A percentile compares a stretch with the other conserved stretches of the same genome.
phyloP scores from a whole-genome alignment of 1,140 invertebrate genomes.

The Nasonia longicornis region DNA sequence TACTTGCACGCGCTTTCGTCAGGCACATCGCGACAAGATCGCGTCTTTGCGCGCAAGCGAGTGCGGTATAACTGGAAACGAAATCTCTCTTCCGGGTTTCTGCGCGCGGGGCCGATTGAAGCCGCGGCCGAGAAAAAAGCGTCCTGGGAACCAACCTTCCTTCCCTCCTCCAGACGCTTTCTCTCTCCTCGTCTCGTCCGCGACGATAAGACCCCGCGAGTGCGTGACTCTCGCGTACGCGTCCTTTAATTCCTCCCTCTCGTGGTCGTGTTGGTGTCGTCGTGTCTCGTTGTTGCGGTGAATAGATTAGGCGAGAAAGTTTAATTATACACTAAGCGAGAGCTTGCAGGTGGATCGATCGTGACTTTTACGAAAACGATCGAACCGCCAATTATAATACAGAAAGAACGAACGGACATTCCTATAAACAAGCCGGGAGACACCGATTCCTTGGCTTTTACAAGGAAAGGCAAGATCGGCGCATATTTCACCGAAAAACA shows the following conservation, averaged over 20 bases:
- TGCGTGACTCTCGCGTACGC: neutral
- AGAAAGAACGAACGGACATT: no score
- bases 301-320: neutral
- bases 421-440: neutral
- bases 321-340: neutral
- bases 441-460: neutral
- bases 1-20: neutral
- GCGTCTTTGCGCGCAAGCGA: neutral
- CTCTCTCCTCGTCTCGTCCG: neutral
- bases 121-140: neutral
- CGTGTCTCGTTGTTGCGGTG: no score
- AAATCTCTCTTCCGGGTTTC: constrained; percentile 53
- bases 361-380: no score
- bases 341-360: no score
- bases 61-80: constrained; percentile 50
- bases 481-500: neutral
- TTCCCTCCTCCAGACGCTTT: neutral
- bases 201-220: neutral
- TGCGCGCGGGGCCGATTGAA: constrained; percentile 48
- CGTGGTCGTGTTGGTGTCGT: neutral
- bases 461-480: neutral
- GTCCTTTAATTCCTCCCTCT: neutral
- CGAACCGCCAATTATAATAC: no score
- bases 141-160: constrained; percentile 13
- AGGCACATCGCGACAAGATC: constrained; percentile 11